These are phyloP conservation scores for Scatophagus argus DNA, from an alignment of 2,113 vertebrate genomes.

Conservation along the genomic window DNA sequence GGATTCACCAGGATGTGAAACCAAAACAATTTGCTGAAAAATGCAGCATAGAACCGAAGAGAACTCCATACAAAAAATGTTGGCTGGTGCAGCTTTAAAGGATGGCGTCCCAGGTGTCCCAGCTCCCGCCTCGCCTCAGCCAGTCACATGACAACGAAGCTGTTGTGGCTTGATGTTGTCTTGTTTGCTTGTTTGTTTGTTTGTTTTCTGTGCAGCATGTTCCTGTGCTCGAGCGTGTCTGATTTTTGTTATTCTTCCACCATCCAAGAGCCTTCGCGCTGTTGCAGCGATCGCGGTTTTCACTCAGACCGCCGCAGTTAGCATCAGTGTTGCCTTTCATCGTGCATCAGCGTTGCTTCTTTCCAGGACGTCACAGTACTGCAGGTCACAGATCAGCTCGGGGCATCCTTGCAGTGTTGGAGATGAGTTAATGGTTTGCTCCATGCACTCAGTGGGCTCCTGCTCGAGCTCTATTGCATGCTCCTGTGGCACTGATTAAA, in stretches of 20 bases:
- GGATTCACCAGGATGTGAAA: too few relatives aligned
- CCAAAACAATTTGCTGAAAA: not conserved
- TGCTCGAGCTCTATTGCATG: not conserved
- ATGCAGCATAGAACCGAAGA: not conserved
- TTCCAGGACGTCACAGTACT: not conserved
- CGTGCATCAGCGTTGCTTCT: not conserved
- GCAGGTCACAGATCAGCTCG: not conserved
- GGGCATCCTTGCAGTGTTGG: not conserved
- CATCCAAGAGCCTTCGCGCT: not conserved
- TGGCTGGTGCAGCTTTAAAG: not conserved
- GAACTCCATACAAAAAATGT: not conserved
- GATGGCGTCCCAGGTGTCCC: not conserved
- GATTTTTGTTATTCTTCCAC: not conserved
- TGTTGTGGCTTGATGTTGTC: not conserved
- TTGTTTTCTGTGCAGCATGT: too few relatives aligned
- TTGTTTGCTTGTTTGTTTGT: not conserved
- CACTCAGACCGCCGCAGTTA: not conserved
- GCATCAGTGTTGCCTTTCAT: not conserved
- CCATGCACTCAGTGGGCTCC: not conserved
- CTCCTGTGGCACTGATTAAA: slow-evolving; percentile 39
- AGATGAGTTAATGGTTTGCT: slow-evolving; percentile 10
- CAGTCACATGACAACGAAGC: not conserved
- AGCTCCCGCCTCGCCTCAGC: not conserved
- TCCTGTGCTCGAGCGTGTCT: too few relatives aligned
- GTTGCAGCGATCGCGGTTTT: not conserved